Base-by-base conservation (phyloP, 2,888 invertebrate species). In the Ophioninae sp. region DNA sequence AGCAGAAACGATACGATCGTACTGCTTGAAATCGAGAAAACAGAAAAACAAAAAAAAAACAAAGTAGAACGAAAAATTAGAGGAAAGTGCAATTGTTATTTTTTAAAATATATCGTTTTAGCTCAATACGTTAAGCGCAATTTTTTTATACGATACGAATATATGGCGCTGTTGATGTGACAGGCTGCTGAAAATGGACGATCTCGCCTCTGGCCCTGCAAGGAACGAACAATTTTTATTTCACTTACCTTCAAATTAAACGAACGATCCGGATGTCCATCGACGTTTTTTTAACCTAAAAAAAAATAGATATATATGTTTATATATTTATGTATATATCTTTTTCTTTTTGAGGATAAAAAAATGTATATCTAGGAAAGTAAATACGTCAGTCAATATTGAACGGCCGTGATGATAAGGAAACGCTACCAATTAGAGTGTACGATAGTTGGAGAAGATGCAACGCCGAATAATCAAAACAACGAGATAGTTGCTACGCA, bases 301-400 rank as follows among this genome's bases (percentile, higher is more conserved):
- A 17, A 23, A 13, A 67, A 13, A 68, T 68, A 51, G 3, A 17
- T 68, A 68, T 44, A 68, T 44, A 67, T 22, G 20, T n/a, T 7
- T 41, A 10, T 30, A 51, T 17, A 22, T 10, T 13, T 3, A 51
- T 68, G 9, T 56, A 56, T 37, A 63, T 41, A 41, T 41, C 7
- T 41, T 9, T 39, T 9, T 41, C 30, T 30, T 30, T 30, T 30
- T 30, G 30, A 30, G 30, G 30, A 6, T 41, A 41, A 9, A 71
- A 51, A 37, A 22, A 41, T 58, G 30, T 65, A 72, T 63, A 59
- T 39, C 17, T 23, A 67, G 72, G 63, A 72, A 72, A 76, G 59
- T 22, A 17, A 44, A 23, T 81, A 81, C 84, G 76, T 79, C 76
- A 84, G 84, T 84, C 84, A 84, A 84, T 84, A 84, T 81, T 76